Percentiles rank a stretch among this genome's conserved stretches.
Evolutionary conservation across 2,888 invertebrate genomes (phyloP).

Genomic region (Bombylius major): DNA sequence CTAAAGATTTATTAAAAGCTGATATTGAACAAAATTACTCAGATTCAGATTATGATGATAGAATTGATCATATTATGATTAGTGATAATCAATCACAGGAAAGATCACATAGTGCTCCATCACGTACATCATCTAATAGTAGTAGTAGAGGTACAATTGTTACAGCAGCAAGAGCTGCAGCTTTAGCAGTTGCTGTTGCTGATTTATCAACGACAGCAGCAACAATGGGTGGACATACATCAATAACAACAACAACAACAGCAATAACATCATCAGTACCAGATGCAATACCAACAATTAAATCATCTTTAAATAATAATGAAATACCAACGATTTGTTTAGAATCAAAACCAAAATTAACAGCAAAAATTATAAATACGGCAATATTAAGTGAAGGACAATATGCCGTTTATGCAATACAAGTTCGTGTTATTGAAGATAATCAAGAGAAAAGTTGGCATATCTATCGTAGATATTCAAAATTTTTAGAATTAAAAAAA

Average conservation of each 20-base stretch:
- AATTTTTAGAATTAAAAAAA: conserved; percentile 81
- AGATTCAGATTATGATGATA: neutral
- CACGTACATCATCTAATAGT: neutral
- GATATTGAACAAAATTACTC: neutral
- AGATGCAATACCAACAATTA: neutral
- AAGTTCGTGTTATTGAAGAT: conserved; percentile 53
- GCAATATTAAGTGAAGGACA: conserved; percentile 58
- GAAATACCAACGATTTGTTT: neutral
- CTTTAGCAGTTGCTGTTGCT: neutral
- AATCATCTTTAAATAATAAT: no score
- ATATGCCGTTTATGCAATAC: conserved; percentile 79
- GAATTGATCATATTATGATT: neutral
- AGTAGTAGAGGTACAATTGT: neutral
- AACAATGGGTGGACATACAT: no score
- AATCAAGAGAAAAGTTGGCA: conserved; percentile 73
- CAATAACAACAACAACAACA: neutral
- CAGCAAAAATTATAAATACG: conserved; percentile 19
- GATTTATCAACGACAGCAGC: neutral
- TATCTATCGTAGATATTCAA: conserved; percentile 83
- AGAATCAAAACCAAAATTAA: conserved; percentile 9
- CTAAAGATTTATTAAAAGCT: neutral
- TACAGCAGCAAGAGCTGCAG: neutral
- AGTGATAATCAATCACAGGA: neutral
- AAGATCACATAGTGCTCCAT: conserved; percentile 13
- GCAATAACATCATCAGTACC: neutral